phyloP scores from a whole-genome alignment of 2,797 vertebrate species.

The Helostoma temminkii region DNA sequence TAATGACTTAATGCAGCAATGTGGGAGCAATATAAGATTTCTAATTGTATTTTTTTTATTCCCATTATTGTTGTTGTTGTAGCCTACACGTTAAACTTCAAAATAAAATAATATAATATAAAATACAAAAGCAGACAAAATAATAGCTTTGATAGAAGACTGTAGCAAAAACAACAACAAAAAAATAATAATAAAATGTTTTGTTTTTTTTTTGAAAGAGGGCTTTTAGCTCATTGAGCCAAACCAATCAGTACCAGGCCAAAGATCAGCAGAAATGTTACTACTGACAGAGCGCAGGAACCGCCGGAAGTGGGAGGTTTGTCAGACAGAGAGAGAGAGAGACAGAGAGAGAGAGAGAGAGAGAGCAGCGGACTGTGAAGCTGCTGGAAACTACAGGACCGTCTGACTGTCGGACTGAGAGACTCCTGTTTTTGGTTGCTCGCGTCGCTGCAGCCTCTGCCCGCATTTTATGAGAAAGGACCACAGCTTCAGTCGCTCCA shows the following conservation, averaged over 20 bases:
- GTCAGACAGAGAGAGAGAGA: constrained; percentile 49
- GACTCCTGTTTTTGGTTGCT: constrained; percentile 50
- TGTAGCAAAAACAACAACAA: not conserved
- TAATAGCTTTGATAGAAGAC: no score
- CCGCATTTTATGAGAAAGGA: constrained; percentile 73
- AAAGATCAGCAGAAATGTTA: constrained; percentile 31
- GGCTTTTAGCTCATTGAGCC: not conserved
- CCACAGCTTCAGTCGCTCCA: constrained; percentile 61
- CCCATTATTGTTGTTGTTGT: not conserved
- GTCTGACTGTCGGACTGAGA: constrained; percentile 47
- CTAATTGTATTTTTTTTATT: no score
- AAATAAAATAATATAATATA: not conserved
- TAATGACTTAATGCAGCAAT: constrained; percentile 11
- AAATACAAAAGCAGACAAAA: no score
- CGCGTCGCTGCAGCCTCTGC: constrained; percentile 65
- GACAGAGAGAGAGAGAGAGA: constrained; percentile 38
- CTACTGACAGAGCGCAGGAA: constrained; percentile 27
- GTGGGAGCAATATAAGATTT: not conserved
- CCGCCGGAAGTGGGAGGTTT: constrained; percentile 83
- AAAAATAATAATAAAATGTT: no score
- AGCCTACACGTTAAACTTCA: no score
- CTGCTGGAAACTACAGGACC: constrained; percentile 67
- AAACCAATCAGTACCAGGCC: constrained; percentile 12
- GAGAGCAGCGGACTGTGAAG: constrained; percentile 61
- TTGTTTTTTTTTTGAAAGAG: not conserved